Evolutionary conservation across 2,797 vertebrate genomes (phyloP), one percentile per base, ranked within the genome.

Genomic region (Scolopax rusticola): DNA sequence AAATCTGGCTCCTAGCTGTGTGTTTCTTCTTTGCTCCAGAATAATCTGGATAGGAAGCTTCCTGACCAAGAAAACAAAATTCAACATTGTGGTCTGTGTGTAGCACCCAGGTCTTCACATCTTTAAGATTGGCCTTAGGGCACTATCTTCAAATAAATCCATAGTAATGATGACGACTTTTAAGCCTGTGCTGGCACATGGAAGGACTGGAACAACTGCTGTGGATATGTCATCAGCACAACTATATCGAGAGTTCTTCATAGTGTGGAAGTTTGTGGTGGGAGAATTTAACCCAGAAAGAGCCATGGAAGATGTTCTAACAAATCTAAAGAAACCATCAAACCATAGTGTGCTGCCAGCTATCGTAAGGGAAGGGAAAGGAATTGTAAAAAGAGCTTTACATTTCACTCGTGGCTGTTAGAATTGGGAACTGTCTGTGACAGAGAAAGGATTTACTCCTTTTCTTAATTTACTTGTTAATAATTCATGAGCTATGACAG

Each of bases 401-500:
- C 30, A 27, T 89, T 93, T 87, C 61, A 51, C 15, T 78, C 12
- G 53, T 78, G 45, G 65, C 40, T 64, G 41, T 74, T 76, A 89
- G 43, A 78, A 93, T 8, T 27, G 30, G 0, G 2, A 93, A 28
- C 50, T 86, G 33, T 11, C 16, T 78, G 40, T 94, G 73, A 68
- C 14, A 83, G 45, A 73, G 64, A n/a, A 83, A 85, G 91, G 57
- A 93, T 96, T 92, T 93, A 92, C 84, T 56, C 71, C 57, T 38
- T 81, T 96, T 89, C 57, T 75, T 94, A 80, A 93, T 96, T 95
- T 96, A 87, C 69, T 87, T 90, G 13, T 97, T 93, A 95, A 96
- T 93, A 86, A 96, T 96, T 95, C 65, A 92, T 71, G 91, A 92
- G 57, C 33, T 93, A 43, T 96, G 91, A 93, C 73, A 93, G 53